Conservation (phyloP, 2,113 vertebrate species). For the Genyomyrus donnyi region DNA sequence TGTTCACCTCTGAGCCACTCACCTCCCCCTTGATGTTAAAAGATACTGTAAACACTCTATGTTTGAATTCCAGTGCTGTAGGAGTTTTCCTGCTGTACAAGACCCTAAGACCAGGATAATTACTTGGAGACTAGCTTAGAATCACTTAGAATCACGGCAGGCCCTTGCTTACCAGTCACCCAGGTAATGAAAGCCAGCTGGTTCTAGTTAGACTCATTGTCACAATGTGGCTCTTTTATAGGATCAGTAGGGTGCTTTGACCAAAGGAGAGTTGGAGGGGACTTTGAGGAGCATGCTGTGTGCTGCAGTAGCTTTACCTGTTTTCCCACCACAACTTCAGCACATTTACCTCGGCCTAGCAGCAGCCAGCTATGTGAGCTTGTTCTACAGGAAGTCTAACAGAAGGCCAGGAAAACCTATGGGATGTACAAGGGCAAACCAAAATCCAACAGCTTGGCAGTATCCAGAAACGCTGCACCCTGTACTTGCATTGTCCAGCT, state of each 20-base stretch:
- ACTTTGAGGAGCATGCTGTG: not conserved
- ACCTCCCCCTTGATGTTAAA: not conserved
- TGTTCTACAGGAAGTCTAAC: not conserved
- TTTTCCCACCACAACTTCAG: not conserved
- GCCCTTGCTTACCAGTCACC: not conserved
- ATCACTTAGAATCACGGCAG: not conserved
- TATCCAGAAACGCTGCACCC: not conserved
- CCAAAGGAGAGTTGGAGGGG: not conserved
- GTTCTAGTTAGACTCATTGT: not conserved
- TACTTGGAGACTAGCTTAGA: not conserved
- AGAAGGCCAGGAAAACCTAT: not conserved
- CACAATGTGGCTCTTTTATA: not conserved
- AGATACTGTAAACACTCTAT: not conserved
- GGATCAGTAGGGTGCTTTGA: not conserved
- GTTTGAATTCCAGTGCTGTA: not conserved
- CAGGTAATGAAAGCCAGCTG: not conserved
- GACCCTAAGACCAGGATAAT: not conserved
- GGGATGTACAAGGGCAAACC: not conserved
- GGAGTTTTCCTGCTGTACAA: not conserved
- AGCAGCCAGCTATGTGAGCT: not conserved
- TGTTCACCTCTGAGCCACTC: not conserved
- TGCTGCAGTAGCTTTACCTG: not conserved
- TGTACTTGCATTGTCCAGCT: constrained; percentile 48
- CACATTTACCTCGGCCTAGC: not conserved
- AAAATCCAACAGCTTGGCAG: not conserved